Conservation (phyloP, 2,113 vertebrate genomes). For the Melanotaenia duboulayi region DNA sequence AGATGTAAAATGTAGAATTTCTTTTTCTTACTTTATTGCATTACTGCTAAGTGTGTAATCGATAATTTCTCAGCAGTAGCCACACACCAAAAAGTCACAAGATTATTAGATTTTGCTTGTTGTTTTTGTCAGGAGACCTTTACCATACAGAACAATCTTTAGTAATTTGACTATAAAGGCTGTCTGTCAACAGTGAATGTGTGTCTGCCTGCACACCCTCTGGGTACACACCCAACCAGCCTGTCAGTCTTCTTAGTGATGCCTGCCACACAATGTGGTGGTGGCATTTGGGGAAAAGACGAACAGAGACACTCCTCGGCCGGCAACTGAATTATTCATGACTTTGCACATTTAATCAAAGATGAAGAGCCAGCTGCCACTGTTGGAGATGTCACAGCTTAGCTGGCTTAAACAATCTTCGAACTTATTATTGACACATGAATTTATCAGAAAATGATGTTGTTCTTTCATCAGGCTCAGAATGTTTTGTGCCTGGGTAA, state of each 20-base stretch:
- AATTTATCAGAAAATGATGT: conserved; percentile 36
- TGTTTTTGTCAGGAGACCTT: conserved; percentile 58
- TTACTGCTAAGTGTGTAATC: conserved; percentile 25
- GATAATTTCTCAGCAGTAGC: conserved; percentile 42
- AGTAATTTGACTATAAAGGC: conserved; percentile 64
- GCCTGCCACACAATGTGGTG: conserved; percentile 46
- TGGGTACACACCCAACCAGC: conserved; percentile 30
- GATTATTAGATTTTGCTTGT: conserved; percentile 48
- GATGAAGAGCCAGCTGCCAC: conserved; percentile 52
- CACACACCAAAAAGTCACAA: conserved; percentile 32
- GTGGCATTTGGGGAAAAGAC: conserved; percentile 63
- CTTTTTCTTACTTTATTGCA: conserved; percentile 33
- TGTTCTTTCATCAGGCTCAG: conserved; percentile 12
- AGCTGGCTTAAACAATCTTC: conserved; percentile 43
- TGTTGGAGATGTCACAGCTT: conserved; percentile 37
- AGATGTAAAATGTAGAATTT: not conserved
- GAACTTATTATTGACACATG: conserved; percentile 37
- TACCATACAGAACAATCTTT: conserved; percentile 57
- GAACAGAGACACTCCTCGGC: conserved; percentile 39
- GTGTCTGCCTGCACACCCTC: conserved; percentile 36
- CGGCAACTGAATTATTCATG: conserved; percentile 71
- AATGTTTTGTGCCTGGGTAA: not conserved
- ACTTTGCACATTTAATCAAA: conserved; percentile 66
- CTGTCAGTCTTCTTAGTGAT: conserved; percentile 49
- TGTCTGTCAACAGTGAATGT: conserved; percentile 36